These are phyloP conservation scores for Leptestheria dahalacensis DNA, from an alignment of 1,140 invertebrate genomes.

Conservation along the genomic window DNA sequence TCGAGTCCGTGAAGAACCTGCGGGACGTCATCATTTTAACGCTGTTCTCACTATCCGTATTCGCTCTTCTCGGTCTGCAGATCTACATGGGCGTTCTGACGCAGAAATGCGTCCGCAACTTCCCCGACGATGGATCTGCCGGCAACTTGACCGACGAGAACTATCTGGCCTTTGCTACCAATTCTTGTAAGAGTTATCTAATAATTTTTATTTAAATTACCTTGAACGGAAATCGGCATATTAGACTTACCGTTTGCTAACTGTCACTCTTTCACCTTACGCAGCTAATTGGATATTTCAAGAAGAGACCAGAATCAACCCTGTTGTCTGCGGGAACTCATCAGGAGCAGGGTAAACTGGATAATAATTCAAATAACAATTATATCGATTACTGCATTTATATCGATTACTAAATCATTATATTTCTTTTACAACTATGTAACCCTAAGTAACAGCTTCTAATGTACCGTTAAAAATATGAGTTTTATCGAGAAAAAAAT, in stretches of 20 bases:
- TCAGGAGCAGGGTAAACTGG: constrained; percentile 66
- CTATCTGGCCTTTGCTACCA: constrained; percentile 59
- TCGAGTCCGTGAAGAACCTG: constrained; percentile 97
- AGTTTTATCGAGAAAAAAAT: too few species aligned
- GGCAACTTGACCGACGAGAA: constrained; percentile 72
- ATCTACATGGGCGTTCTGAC: constrained; percentile 95
- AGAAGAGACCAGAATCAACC: constrained; percentile 46
- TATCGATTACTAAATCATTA: too few species aligned
- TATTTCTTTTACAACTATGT: too few species aligned
- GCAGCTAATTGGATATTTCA: constrained; percentile 58
- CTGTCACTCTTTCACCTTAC: too few species aligned
- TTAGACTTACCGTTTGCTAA: too few species aligned
- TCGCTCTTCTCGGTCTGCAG: constrained; percentile 94
- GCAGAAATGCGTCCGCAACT: constrained; percentile 86
- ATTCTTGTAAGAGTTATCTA: constrained; percentile 58
- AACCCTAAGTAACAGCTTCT: too few species aligned
- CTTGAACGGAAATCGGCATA: too few species aligned
- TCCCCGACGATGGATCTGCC: constrained; percentile 70
- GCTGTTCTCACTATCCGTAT: constrained; percentile 95
- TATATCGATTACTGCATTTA: too few species aligned
- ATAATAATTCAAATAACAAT: too few species aligned
- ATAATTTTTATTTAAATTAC: too few species aligned
- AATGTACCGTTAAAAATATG: constrained; percentile 3
- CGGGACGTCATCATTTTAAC: constrained; percentile 98
- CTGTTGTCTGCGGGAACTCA: constrained; percentile 73